These are phyloP conservation scores for Sminthurides aquaticus DNA, from an alignment of 2,888 invertebrate genomes.

Conservation along the genomic window DNA sequence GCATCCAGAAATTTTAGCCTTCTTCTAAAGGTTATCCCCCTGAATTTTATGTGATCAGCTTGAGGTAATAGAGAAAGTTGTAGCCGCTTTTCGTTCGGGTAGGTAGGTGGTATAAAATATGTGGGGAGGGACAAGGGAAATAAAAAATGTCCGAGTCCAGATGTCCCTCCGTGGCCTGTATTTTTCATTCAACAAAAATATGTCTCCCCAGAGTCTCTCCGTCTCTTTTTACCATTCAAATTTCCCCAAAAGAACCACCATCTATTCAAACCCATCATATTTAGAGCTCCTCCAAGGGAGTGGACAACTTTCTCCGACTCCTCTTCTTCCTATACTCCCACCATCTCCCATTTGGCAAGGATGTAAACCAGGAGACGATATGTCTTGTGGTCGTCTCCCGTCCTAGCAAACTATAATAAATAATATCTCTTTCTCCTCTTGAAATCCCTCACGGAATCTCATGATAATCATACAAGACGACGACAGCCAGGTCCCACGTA, in stretches of 20 bases:
- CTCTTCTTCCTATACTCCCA: not conserved
- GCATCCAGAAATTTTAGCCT: no score
- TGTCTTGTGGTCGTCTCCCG: not conserved
- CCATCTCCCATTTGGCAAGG: not conserved
- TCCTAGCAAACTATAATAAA: not conserved
- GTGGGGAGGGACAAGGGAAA: conserved; percentile 11
- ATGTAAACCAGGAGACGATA: not conserved
- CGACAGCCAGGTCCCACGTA: not conserved
- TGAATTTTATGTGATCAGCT: not conserved
- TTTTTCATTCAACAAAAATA: conserved; percentile 36
- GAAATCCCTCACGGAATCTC: not conserved
- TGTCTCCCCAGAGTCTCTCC: conserved; percentile 32
- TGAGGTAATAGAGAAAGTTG: no score
- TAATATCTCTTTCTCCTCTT: not conserved
- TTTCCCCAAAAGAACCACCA: conserved; percentile 28
- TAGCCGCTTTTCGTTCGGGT: not conserved
- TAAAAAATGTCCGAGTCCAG: conserved; percentile 35
- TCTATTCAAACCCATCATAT: conserved; percentile 31
- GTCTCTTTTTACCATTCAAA: conserved; percentile 40
- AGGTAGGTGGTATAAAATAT: not conserved
- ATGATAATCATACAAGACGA: not conserved
- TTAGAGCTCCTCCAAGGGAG: conserved; percentile 8
- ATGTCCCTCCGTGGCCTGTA: conserved; percentile 33
- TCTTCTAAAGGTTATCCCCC: no score
- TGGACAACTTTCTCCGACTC: not conserved